These are phyloP conservation scores for Kryptopterus vitreolus DNA, from an alignment of 2,797 vertebrate genomes.

Conservation along the genomic window DNA sequence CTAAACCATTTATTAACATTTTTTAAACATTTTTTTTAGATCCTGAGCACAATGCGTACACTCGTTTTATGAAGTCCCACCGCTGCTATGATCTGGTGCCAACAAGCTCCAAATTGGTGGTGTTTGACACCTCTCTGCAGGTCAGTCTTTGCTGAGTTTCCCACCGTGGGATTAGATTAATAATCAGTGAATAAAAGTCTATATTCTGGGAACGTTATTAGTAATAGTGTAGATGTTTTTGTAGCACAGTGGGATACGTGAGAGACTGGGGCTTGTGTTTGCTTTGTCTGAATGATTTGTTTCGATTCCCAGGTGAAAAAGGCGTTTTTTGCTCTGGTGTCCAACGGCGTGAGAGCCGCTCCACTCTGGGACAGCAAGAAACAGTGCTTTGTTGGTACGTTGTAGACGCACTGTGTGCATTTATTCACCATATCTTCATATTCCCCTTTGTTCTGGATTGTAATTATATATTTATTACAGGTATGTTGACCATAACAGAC, in stretches of 20 bases:
- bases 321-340: constrained; percentile 96
- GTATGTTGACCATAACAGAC: constrained; percentile 98
- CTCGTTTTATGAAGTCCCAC: constrained; percentile 94
- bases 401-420: neutral
- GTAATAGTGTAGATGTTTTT: constrained; percentile 7
- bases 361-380: constrained; percentile 97
- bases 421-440: neutral
- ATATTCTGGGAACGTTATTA: constrained; percentile 20
- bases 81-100: constrained; percentile 96
- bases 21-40: constrained; percentile 60
- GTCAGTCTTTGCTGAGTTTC: constrained; percentile 67
- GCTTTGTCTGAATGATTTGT: constrained; percentile 17
- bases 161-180: neutral
- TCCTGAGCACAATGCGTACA: constrained; percentile 84
- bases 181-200: neutral
- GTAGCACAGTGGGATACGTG: neutral
- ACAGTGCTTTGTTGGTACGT: constrained; percentile 95
- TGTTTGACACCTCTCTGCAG: constrained; percentile 96
- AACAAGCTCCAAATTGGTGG: constrained; percentile 96
- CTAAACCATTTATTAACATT: neutral
- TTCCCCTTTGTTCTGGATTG: constrained; percentile 13
- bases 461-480: constrained; percentile 63
- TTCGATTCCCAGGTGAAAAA: constrained; percentile 86
- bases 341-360: constrained; percentile 93
- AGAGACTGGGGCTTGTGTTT: neutral